phyloP scores from a whole-genome alignment of 64 coral and sea anemone genomes.

The Cladopsammia gracilis region DNA sequence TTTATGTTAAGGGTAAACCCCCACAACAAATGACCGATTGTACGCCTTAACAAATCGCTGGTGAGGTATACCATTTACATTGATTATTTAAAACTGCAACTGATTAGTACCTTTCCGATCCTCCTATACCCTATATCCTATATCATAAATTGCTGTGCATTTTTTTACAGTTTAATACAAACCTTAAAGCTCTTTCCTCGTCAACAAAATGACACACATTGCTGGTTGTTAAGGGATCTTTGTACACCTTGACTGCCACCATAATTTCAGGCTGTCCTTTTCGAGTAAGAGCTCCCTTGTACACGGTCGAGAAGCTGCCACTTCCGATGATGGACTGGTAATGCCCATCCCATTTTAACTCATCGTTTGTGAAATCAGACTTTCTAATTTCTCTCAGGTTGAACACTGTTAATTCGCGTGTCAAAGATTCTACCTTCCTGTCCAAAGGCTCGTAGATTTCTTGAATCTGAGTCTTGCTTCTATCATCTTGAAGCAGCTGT shows the following conservation, averaged over 20 bases:
- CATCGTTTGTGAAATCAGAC: not conserved
- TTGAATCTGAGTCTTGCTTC: not conserved
- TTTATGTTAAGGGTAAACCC: no score
- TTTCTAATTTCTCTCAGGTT: not conserved
- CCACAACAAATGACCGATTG: no score
- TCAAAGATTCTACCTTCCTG: no score
- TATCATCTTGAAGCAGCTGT: not conserved
- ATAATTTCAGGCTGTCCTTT: not conserved
- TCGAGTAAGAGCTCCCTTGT: not conserved
- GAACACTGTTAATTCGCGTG: not conserved
- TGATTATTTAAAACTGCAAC: no score
- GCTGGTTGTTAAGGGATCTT: not conserved
- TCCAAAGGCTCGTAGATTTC: not conserved
- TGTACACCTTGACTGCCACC: not conserved
- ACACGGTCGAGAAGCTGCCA: not conserved
- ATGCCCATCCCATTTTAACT: not conserved
- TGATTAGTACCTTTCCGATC: no score
- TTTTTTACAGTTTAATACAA: no score
- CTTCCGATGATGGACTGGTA: not conserved
- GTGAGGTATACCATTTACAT: no score
- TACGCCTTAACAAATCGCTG: no score
- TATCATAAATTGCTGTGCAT: no score
- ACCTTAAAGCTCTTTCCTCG: not conserved
- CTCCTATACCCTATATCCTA: no score
- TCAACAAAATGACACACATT: slow-evolving; percentile 6